A percentile compares a stretch with the other conserved stretches of the same genome.
These are phyloP conservation scores for Xenopus petersii DNA, from an alignment of 2,797 vertebrate species.

Conservation along the genomic window DNA sequence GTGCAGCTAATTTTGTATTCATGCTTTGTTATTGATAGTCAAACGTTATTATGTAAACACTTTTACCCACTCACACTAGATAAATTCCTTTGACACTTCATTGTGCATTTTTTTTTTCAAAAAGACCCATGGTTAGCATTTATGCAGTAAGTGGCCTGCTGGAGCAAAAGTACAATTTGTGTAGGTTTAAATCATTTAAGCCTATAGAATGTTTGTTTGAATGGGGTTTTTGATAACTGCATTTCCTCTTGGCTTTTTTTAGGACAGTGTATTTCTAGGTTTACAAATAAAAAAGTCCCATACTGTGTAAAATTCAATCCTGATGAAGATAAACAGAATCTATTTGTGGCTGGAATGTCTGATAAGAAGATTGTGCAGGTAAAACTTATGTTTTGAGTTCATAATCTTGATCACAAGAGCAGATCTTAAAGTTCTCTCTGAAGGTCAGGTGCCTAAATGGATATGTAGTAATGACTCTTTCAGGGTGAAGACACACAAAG, in stretches of 20 bases:
- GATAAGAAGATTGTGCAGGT: conserved; percentile 99
- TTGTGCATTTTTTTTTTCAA: too few species aligned
- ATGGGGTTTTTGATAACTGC: conserved; percentile 1
- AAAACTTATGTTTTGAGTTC: conserved; percentile 37
- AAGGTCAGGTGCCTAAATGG: too few species aligned
- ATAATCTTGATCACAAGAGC: too few species aligned
- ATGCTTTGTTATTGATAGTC: neutral
- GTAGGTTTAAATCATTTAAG: too few species aligned
- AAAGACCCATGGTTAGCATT: too few species aligned
- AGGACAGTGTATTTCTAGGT: conserved; percentile 93
- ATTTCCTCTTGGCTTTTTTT: conserved; percentile 50
- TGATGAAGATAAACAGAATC: conserved; percentile 94
- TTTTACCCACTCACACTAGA: neutral
- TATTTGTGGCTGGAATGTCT: conserved; percentile 97
- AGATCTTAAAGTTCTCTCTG: too few species aligned
- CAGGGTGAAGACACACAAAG: too few species aligned
- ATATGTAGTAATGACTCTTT: too few species aligned
- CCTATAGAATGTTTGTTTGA: too few species aligned
- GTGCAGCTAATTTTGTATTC: neutral
- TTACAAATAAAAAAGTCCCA: conserved; percentile 95
- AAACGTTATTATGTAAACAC: neutral
- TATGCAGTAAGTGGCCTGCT: too few species aligned
- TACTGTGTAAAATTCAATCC: conserved; percentile 99
- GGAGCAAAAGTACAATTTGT: too few species aligned
- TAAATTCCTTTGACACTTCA: neutral